Evolutionary conservation across 2,797 vertebrate genomes (phyloP), one percentile per base, ranked within the genome.

Genomic region (Nyctibius grandis): DNA sequence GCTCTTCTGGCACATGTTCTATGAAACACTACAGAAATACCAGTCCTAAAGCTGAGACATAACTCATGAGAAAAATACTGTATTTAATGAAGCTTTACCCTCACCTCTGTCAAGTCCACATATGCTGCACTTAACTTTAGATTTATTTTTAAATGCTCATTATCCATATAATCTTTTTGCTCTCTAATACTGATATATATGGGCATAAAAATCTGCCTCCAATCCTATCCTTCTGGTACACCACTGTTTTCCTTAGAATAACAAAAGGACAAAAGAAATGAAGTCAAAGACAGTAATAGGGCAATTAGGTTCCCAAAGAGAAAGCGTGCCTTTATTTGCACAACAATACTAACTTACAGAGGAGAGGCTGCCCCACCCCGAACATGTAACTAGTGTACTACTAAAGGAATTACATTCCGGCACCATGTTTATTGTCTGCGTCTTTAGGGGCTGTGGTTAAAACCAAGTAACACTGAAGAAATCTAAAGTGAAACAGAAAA

Each of bases 291-390:
- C 59, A 95, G 91, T 95, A 95, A 97, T 36, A 94, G 94, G 79
- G 92, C 96, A 97, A 98, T 97, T 97, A 96, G 83, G 91, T 86
- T 96, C 91, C 69, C 83, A 74, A 97, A 96, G 87, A 70, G 90
- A 97, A 97, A 98, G 97, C 64, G 98, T 98, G 96, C 31, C 96
- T 77, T 22, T 22, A 97, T 98, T 98, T 98, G 96, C 98, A 98
- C 97, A 97, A 98, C 96, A 98, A 98, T 97, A 64, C 48, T n/a
- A 76, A 85, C 68, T 93, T 70, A 67, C 79, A 89, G 63, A 92
- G 89, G 88, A 74, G 59, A 96, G 53, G 48, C 67, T 61, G 89
- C 73, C 96, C 94, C 97, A 95, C 87, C 94, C 87, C 72, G 33
- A 97, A 86, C 80, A 38, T 36, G 61, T 76, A 86, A 57, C 64